Evolutionary conservation across 2,113 vertebrate species (phyloP), one percentile per base, ranked within the genome.

Genomic region (Acanthochromis polyacanthus): DNA sequence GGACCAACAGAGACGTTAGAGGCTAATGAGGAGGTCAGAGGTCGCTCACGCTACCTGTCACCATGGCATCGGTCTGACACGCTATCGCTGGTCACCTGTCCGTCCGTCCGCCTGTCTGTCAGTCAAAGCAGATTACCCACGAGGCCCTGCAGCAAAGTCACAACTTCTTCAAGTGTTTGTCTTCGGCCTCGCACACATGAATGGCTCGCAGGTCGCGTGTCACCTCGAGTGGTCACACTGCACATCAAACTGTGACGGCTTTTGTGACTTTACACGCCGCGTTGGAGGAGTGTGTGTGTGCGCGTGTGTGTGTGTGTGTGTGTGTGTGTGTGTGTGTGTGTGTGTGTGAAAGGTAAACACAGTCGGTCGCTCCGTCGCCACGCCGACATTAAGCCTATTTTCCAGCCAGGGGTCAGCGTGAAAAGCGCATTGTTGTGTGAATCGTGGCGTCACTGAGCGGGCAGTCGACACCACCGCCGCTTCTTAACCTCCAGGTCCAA

Each of bases 341-440:
- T 72, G 78, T 78, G 74, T 64, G 71, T 22, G 61, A 56, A 85
- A 89, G 75, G 81, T 91, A 82, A 89, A 88, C 85, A 84, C 62
- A 76, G 70, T 76, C 52, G 11, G 73, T 56, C 9, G 45, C 89
- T 75, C 46, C 45, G 76, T 78, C 45, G 73, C 83, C 55, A 73
- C 71, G 80, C 10, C 86, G 84, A 88, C 84, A 91, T 87, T 91
- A 92, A 91, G 88, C 91, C 91, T 92, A 88, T 91, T 92, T 92
- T 89, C 86, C 88, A 89, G 89, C 84, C 65, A 83, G 84, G 78
- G 86, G 86, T 90, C 86, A 89, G 71, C 23, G 71, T 90, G 89
- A 89, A 92, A 90, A 85, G 91, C 61, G 5, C 6, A 87, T 92
- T 92, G 89, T 92, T 82, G 74, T 71, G 64, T 69, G 87, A 89